These are phyloP conservation scores for Carapus acus DNA, from an alignment of 2,797 vertebrate genomes.

Conservation along the genomic window DNA sequence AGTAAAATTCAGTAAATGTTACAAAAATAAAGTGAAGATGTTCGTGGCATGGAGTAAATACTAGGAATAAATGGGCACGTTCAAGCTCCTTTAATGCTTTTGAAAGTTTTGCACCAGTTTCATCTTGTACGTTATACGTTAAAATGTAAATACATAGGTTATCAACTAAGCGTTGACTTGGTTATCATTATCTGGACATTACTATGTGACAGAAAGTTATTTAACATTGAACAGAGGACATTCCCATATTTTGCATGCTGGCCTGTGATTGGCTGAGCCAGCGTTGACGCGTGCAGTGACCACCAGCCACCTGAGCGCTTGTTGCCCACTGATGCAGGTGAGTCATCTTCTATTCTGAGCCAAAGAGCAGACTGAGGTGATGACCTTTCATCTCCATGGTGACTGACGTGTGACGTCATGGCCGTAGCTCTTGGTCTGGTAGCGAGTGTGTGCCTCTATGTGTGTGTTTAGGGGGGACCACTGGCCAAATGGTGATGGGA, in stretches of 20 bases:
- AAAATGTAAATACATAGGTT: no score
- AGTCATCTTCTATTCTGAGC: slow-evolving; percentile 65
- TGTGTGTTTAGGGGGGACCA: neutral
- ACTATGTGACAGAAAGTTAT: no score
- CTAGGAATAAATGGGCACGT: no score
- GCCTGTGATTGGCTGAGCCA: slow-evolving; percentile 18
- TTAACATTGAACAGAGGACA: no score
- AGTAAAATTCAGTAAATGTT: no score
- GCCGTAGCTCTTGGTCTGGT: slow-evolving; percentile 4
- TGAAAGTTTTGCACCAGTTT: no score
- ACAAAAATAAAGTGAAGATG: no score
- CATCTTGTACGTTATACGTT: no score
- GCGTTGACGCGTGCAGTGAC: slow-evolving; percentile 21
- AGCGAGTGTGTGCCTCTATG: slow-evolving; percentile 10
- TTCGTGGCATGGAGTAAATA: no score
- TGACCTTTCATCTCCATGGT: slow-evolving; percentile 61
- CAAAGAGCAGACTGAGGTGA: slow-evolving; percentile 29
- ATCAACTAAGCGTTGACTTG: no score
- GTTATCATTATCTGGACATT: no score
- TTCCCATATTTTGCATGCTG: neutral
- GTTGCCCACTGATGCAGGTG: slow-evolving; percentile 41
- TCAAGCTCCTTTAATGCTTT: no score
- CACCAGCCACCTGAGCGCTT: slow-evolving; percentile 35
- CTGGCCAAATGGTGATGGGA: neutral
- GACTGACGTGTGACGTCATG: slow-evolving; percentile 54